Conservation (phyloP, 2,113 vertebrate genomes). For the Cephalopterus ornatus region DNA sequence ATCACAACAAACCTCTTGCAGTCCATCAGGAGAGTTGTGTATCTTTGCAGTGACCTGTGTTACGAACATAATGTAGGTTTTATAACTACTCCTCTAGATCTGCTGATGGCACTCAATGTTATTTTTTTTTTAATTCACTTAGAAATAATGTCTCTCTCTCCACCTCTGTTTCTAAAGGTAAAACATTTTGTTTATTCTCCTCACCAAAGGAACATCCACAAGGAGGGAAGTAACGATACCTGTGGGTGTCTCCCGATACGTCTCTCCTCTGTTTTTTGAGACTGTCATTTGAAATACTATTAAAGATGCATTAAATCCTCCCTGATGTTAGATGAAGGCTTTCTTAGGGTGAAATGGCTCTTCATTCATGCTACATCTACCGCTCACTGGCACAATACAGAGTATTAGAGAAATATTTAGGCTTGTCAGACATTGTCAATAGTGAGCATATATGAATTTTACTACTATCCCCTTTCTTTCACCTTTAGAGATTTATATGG, state of each 20-base stretch:
- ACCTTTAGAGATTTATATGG: background rate
- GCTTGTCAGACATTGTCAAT: background rate
- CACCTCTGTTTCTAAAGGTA: slow-evolving; percentile 23
- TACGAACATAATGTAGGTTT: slow-evolving; percentile 38
- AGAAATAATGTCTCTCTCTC: background rate
- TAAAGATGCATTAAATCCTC: slow-evolving; percentile 1
- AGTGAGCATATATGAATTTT: background rate
- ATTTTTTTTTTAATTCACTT: background rate
- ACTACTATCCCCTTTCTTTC: background rate
- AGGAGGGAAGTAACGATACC: slow-evolving; percentile 19
- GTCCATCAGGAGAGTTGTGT: background rate
- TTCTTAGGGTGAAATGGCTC: background rate
- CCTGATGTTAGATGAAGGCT: background rate
- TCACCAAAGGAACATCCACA: background rate
- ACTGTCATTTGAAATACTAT: slow-evolving; percentile 19
- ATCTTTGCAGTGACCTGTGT: background rate
- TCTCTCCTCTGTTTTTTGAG: slow-evolving; percentile 36
- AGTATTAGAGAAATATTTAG: background rate
- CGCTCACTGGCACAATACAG: background rate
- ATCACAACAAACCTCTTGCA: background rate
- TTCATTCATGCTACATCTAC: background rate
- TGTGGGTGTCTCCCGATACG: slow-evolving; percentile 33
- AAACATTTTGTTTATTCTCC: slow-evolving; percentile 41
- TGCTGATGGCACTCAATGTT: background rate
- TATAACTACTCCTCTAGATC: background rate